phyloP scores from a whole-genome alignment of 2,888 invertebrate genomes.

The Anoplius nigerrimus region DNA sequence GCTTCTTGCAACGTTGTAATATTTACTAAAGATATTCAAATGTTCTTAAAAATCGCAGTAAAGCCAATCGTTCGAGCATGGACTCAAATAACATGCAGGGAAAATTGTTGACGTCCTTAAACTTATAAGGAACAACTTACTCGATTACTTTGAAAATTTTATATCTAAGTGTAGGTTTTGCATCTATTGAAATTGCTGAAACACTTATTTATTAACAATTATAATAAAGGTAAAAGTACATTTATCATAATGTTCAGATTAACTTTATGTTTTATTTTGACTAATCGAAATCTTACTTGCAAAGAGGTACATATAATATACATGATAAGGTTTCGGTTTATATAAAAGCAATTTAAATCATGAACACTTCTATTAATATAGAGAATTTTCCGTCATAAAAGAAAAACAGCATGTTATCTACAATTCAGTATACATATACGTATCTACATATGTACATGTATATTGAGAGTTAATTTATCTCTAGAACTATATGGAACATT shows the following conservation, averaged over 20 bases:
- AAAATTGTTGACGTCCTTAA: slow-evolving; percentile 38
- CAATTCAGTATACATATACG: no score
- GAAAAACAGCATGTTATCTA: no score
- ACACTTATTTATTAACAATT: slow-evolving; percentile 59
- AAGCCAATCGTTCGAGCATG: slow-evolving; percentile 38
- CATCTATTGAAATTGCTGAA: slow-evolving; percentile 43
- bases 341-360: neutral
- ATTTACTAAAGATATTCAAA: slow-evolving; percentile 55
- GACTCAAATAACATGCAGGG: slow-evolving; percentile 39
- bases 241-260: slow-evolving; percentile 46
- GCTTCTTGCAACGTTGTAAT: slow-evolving; percentile 60
- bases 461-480: no score
- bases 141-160: slow-evolving; percentile 48
- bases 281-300: slow-evolving; percentile 23
- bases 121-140: slow-evolving; percentile 30
- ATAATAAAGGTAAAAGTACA: slow-evolving; percentile 45
- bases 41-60: slow-evolving; percentile 24
- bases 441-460: no score
- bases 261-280: slow-evolving; percentile 41
- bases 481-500: no score
- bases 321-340: slow-evolving; percentile 21
- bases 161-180: slow-evolving; percentile 39
- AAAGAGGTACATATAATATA: slow-evolving; percentile 23
- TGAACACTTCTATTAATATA: neutral
- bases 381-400: no score